Conservation (phyloP, 2,113 vertebrate species). For the Gallinago undulata region DNA sequence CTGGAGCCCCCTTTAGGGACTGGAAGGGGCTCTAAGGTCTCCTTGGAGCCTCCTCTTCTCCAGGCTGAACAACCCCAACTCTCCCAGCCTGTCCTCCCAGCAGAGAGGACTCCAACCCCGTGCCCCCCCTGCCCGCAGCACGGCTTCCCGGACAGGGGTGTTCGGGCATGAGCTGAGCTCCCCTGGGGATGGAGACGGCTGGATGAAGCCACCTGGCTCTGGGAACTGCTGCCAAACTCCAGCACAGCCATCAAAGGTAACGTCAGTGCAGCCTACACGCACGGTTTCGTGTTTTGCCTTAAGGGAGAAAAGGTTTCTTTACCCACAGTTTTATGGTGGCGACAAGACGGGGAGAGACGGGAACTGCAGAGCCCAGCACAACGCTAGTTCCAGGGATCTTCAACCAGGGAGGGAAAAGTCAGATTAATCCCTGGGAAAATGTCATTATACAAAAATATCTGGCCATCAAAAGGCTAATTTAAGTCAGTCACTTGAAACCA, state of each 20-base stretch:
- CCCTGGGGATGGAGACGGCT: background rate
- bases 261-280: background rate
- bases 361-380: background rate
- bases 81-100: background rate
- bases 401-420: background rate
- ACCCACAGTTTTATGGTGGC: background rate
- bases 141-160: background rate
- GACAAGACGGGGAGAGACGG: background rate
- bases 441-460: background rate
- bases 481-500: background rate
- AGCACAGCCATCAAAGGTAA: background rate
- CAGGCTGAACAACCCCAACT: background rate
- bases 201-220: constrained; percentile 20
- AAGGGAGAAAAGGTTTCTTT: constrained; percentile 1
- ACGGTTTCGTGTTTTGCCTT: background rate
- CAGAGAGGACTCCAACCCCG: background rate
- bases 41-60: background rate
- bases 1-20: background rate
- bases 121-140: background rate
- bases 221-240: background rate
- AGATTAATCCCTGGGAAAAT: background rate
- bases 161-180: background rate
- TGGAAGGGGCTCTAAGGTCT: background rate
- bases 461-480: background rate
- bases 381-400: background rate